These are phyloP conservation scores for Platorchestia sp. DNA, from an alignment of 1,140 invertebrate species.

Conservation along the genomic window DNA sequence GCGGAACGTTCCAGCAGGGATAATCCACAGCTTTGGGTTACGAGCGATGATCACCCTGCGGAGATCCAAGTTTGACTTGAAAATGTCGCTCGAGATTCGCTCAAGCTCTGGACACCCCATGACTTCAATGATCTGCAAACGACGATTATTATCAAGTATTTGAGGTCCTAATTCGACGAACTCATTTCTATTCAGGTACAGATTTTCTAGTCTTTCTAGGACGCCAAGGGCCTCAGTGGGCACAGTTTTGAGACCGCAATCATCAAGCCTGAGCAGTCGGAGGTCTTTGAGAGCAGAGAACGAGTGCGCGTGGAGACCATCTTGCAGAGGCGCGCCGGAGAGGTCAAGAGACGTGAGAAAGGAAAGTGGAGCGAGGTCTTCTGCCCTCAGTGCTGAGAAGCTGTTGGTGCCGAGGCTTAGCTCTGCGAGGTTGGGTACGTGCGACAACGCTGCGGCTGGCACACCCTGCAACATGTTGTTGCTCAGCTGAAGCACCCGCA, in stretches of 20 bases:
- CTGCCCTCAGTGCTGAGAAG: constrained; percentile 59
- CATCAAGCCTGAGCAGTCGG: constrained; percentile 60
- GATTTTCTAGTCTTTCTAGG: constrained; percentile 62
- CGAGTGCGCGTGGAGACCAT: constrained; percentile 57
- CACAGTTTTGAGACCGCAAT: constrained; percentile 60
- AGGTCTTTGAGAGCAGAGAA: constrained; percentile 60
- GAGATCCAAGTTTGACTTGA: constrained; percentile 63
- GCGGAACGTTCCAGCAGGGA: constrained; percentile 61
- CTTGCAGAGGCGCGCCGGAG: constrained; percentile 58
- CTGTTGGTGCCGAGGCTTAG: constrained; percentile 63
- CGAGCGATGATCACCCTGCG: constrained; percentile 61
- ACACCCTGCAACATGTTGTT: constrained; percentile 60
- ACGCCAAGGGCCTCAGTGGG: constrained; percentile 62
- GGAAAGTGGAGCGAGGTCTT: constrained; percentile 59
- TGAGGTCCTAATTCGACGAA: constrained; percentile 60
- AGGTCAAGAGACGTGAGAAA: constrained; percentile 63
- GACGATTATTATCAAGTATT: constrained; percentile 62
- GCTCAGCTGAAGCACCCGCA: constrained; percentile 62
- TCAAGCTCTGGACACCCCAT: constrained; percentile 60
- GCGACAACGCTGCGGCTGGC: constrained; percentile 61
- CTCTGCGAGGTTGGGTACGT: constrained; percentile 64
- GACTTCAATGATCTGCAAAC: constrained; percentile 60
- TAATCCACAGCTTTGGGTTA: constrained; percentile 62
- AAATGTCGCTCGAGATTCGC: constrained; percentile 57
- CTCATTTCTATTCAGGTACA: constrained; percentile 63